Base-by-base conservation (phyloP, 2,113 vertebrate species). In the Periophthalmus modestus region DNA sequence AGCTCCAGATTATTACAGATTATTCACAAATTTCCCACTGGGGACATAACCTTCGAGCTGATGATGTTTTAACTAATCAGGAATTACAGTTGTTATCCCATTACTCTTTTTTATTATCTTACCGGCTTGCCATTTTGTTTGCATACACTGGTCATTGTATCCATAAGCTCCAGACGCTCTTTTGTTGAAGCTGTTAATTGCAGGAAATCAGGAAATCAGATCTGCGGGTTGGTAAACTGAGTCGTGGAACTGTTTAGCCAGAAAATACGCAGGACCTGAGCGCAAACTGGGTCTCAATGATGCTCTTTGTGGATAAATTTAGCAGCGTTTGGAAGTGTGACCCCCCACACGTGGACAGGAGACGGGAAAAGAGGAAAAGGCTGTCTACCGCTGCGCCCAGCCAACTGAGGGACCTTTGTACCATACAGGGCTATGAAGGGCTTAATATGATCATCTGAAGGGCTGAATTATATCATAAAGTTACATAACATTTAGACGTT, bases 331-430 rank as follows among this genome's bases (percentile, higher is more conserved):
- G 79, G 59, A 28, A 75, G 67, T 69, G 58, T 79, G 82, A 82
- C 85, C 82, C 71, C 65, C 57, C 11, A 23, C 12, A 23, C 0
- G 57, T 16, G 77, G 43, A 65, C 62, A 61, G 48, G 50, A n/a
- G 69, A 52, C 7, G 24, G 0, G 55, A 46, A 59, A 63, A 75
- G 61, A 72, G 50, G 50, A 52, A 52, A n/a, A n/a, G 19, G 1
- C 72, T 52, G 82, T 66, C 63, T 52, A 7, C 33, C 54, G 47
- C 46, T 70, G 34, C 12, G 33, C 62, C 14, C 71, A 67, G 34
- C 19, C 58, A 15, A 84, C 80, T 82, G 78, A 87, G 82, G 62
- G 23, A 33, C 78, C 89, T 89, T 91, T 91, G 88, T 91, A 23
- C 55, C 0, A 3, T 47, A 67, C 72, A 54, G 34, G 62, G 11